Base-by-base conservation (phyloP, 1,140 invertebrate species). In the Aphelinus certus region DNA sequence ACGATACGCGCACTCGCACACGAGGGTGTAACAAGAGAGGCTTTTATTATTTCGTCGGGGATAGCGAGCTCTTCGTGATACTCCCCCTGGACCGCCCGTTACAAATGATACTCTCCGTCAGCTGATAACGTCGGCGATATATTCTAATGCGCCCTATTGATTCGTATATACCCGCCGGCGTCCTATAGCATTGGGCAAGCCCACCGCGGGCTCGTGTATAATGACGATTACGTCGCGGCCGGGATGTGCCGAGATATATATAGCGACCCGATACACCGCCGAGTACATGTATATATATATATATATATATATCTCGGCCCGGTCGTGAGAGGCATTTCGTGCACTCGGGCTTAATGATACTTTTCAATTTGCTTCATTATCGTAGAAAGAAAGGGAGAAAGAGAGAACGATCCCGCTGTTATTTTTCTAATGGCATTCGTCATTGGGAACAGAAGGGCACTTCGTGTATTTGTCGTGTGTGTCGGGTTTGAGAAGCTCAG, bases 311-410 rank as follows among this genome's bases (percentile, higher is more conserved):
- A 58, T 3, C 9, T 43, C 5, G 26, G 45, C 26, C 42, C 2
- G 58, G 4, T 60, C 55, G 55, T 10, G 2, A 2, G 55, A 60
- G 9, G 7, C 26, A 26, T 63, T 46, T 63, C 46, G 61, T 47
- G 61, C 61, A 63, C 61, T n/a, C 46, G 46, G 46, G 47, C 46
- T 47, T 63, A 46, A 46, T 51, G 47, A 65, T 67, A 42, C 49
- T 56, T 67, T 67, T 67, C 65, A 67, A 67, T 67, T 67, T 56
- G 42, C 26, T 45, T 67, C 51, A 53, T 67, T 67, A 56, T 65
- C 26, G 26, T 26, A 26, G 26, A 26, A 26, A 26, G 26, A 26
- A 26, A 26, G 26, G 26, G 26, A 26, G 26, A 26, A 26, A 26
- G 26, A 26, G 26, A 26, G 26, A 26, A 26, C 26, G 26, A 26